A percentile compares a stretch with the other conserved stretches of the same genome.
Evolutionary conservation across 1,140 invertebrate species (phyloP).

Genomic region (Palaemon carinicauda): DNA sequence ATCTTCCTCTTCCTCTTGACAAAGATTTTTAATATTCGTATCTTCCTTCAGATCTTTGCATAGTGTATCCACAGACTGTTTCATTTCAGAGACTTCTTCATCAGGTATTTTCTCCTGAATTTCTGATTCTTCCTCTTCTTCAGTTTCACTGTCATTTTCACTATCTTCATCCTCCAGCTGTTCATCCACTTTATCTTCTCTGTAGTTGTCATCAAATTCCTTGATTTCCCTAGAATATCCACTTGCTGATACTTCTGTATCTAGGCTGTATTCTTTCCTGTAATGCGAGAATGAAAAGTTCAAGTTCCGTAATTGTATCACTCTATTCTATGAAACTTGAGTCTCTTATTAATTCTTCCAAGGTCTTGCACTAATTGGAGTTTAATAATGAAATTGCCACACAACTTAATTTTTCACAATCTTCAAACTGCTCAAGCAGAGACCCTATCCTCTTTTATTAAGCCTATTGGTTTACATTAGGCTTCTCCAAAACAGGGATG

Average conservation of each 20-base stretch:
- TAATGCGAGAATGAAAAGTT: conserved; percentile 52
- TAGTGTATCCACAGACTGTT: background rate
- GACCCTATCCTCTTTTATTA: too few species aligned
- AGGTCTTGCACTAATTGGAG: too few species aligned
- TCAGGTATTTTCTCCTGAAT: conserved; percentile 58
- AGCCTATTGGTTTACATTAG: too few species aligned
- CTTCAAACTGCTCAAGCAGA: too few species aligned
- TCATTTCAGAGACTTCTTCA: conserved; percentile 49
- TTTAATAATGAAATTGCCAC: too few species aligned
- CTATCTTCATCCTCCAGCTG: conserved; percentile 64
- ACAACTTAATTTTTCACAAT: too few species aligned
- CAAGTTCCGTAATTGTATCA: background rate
- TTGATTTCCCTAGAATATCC: conserved; percentile 88
- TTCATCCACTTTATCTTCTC: conserved; percentile 68
- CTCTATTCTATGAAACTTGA: too few species aligned
- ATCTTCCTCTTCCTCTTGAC: conserved; percentile 34
- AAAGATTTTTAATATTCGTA: conserved; percentile 30
- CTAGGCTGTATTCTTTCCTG: conserved; percentile 82
- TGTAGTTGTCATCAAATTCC: conserved; percentile 63
- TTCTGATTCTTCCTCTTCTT: conserved; percentile 61
- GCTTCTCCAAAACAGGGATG: too few species aligned
- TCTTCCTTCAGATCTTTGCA: conserved; percentile 59
- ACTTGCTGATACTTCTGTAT: conserved; percentile 89
- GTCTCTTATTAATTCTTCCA: too few species aligned
- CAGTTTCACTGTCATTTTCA: conserved; percentile 59